A percentile compares a stretch with the other conserved stretches of the same genome.
Conservation (phyloP, 2,113 vertebrate genomes). For the Bufo gargarizans region DNA sequence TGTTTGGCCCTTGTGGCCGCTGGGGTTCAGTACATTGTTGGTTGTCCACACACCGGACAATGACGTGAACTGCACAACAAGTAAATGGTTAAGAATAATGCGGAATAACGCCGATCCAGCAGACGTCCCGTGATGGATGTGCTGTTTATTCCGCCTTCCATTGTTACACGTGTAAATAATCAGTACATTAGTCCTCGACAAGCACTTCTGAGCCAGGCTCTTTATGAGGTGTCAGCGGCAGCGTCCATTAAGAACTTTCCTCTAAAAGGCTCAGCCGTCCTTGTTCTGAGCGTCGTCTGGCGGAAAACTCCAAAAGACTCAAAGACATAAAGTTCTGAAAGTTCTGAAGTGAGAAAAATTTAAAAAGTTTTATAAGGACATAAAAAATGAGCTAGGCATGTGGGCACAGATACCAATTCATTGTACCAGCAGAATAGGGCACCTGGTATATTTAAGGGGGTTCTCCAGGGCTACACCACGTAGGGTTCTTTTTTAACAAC, state of each 20-base stretch:
- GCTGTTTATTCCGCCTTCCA: constrained; percentile 24
- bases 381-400: background rate
- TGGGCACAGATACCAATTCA: too few species aligned
- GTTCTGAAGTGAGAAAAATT: background rate
- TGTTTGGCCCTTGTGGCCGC: background rate
- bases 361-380: background rate
- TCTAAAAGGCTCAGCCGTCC: constrained; percentile 14
- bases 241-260: constrained; percentile 25
- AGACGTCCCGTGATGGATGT: constrained; percentile 23
- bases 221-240: constrained; percentile 10
- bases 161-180: constrained; percentile 51
- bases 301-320: background rate
- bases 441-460: too few species aligned
- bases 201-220: constrained; percentile 21
- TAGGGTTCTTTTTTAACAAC: too few species aligned
- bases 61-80: background rate
- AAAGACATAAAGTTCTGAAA: constrained; percentile 4
- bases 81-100: constrained; percentile 3
- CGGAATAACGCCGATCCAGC: background rate
- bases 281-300: constrained; percentile 22
- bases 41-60: background rate
- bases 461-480: too few species aligned
- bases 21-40: background rate
- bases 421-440: too few species aligned
- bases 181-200: constrained; percentile 39